phyloP scores from a whole-genome alignment of 35 echinoderm and acorn worm genomes.

The Eucidaris tribuloides region DNA sequence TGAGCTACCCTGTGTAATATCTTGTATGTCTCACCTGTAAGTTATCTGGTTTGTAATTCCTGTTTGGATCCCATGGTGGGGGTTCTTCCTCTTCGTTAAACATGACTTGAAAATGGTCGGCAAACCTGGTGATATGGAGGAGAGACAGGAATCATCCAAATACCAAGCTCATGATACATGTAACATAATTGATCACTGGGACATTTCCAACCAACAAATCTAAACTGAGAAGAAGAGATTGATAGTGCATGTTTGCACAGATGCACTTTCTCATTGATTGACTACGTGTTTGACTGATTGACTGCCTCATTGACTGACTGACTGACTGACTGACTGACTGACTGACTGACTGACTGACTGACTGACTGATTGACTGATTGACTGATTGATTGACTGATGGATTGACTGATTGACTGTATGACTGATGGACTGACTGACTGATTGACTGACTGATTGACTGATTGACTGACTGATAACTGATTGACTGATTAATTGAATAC shows the following conservation, averaged over 20 bases:
- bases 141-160: too few species aligned
- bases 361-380: too few species aligned
- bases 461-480: too few species aligned
- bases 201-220: neutral
- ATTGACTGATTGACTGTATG: too few species aligned
- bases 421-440: too few species aligned
- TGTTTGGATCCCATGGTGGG: neutral
- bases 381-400: too few species aligned
- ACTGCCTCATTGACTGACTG: too few species aligned
- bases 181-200: neutral
- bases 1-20: neutral
- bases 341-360: too few species aligned
- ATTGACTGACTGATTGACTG: too few species aligned
- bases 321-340: too few species aligned
- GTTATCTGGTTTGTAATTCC: neutral
- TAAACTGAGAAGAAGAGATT: neutral
- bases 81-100: neutral
- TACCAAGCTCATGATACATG: too few species aligned
- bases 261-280: neutral
- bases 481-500: too few species aligned
- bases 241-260: neutral
- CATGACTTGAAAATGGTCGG: constrained; percentile 15
- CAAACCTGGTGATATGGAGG: neutral
- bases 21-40: neutral
- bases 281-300: neutral